Evolutionary conservation across 1,140 invertebrate genomes (phyloP).

Genomic region (Drosophila littoralis): DNA sequence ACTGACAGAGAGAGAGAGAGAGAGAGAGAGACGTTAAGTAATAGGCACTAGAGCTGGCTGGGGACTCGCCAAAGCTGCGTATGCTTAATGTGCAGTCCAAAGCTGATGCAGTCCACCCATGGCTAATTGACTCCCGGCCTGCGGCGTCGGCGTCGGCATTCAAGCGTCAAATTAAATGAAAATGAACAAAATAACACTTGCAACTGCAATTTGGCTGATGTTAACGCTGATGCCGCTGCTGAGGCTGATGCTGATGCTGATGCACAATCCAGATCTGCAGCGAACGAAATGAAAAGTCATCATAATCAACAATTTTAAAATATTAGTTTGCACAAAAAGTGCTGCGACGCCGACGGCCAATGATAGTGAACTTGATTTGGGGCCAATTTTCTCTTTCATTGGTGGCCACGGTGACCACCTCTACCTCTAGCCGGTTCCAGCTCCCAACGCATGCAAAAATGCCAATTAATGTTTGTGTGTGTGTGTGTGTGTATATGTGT

Average conservation of each 20-base stretch:
- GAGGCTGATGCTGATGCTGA: constrained; percentile 29
- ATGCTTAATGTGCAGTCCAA: constrained; percentile 48
- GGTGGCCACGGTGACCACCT: constrained; percentile 19
- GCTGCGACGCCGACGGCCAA: constrained; percentile 47
- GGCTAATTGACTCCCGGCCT: constrained; percentile 37
- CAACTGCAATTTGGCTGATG: constrained; percentile 48
- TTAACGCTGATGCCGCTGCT: constrained; percentile 21
- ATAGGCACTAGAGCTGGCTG: constrained; percentile 10
- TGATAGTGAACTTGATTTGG: constrained; percentile 70
- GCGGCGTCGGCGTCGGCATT: constrained; percentile 33
- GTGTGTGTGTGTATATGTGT: constrained; percentile 14
- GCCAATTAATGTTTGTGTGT: constrained; percentile 52
- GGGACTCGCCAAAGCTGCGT: constrained; percentile 22
- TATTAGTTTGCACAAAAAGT: constrained; percentile 64
- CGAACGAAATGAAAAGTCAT: constrained; percentile 67
- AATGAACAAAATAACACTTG: constrained; percentile 45
- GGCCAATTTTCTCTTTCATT: constrained; percentile 71
- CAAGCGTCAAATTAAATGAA: constrained; percentile 62
- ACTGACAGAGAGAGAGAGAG: neutral
- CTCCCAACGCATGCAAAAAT: constrained; percentile 58
- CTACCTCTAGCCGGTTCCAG: constrained; percentile 43
- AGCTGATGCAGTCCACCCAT: constrained; percentile 18
- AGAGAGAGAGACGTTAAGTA: constrained; percentile 19
- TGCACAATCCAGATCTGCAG: constrained; percentile 57
- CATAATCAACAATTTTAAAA: constrained; percentile 71